phyloP scores from a whole-genome alignment of 1,140 invertebrate species.

The Artemia franciscana region DNA sequence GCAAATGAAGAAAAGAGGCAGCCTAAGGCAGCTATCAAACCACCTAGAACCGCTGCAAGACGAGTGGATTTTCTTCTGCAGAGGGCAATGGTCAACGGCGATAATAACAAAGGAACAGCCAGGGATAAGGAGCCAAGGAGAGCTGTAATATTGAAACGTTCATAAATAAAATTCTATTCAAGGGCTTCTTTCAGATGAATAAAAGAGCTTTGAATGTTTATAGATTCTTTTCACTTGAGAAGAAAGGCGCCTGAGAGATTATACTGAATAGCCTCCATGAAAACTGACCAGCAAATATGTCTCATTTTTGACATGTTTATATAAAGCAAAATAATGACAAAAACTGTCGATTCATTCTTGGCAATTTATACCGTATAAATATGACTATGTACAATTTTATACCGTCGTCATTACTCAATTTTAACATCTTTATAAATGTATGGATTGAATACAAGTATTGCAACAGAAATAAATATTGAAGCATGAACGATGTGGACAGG shows the following conservation, averaged over 20 bases:
- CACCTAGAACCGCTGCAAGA: conserved; percentile 64
- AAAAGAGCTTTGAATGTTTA: conserved; percentile 1
- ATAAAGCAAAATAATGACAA: too few species aligned
- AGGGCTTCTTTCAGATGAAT: background rate
- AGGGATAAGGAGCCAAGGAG: conserved; percentile 61
- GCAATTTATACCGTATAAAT: too few species aligned
- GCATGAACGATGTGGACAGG: too few species aligned
- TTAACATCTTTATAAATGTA: too few species aligned
- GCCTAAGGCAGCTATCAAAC: conserved; percentile 55
- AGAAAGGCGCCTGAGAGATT: background rate
- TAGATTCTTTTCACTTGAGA: background rate
- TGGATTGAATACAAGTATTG: too few species aligned
- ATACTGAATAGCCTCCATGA: too few species aligned
- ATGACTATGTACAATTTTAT: too few species aligned
- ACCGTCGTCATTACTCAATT: too few species aligned
- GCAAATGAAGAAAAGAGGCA: conserved; percentile 64
- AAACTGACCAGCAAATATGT: too few species aligned
- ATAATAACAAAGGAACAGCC: conserved; percentile 48
- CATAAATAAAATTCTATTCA: conserved; percentile 3
- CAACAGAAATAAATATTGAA: too few species aligned
- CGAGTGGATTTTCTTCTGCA: conserved; percentile 62
- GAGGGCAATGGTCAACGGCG: conserved; percentile 57
- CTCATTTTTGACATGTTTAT: too few species aligned
- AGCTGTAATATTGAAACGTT: conserved; percentile 31
- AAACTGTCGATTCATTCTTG: too few species aligned